A percentile compares a stretch with the other conserved stretches of the same genome.
Evolutionary conservation across 2,113 vertebrate genomes (phyloP).

Genomic region (Microcebus griseorufus): DNA sequence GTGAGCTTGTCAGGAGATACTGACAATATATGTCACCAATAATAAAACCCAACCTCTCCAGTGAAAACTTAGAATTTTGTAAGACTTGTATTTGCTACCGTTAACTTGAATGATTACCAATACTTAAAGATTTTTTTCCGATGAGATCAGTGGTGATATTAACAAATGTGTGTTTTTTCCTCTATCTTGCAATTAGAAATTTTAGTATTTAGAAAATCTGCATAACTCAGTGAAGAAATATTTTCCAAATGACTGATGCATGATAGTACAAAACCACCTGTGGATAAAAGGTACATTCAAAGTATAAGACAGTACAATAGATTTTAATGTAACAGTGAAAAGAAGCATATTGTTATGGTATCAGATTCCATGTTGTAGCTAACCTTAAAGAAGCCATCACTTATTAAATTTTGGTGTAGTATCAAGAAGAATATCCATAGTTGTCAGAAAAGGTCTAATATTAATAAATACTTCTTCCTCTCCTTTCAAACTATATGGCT

Average conservation of each 20-base stretch:
- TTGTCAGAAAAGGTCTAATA: neutral
- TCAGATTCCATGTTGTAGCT: neutral
- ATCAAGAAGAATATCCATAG: neutral
- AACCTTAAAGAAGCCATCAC: neutral
- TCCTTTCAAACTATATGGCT: neutral
- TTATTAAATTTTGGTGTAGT: neutral
- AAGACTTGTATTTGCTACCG: neutral
- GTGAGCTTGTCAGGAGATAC: neutral
- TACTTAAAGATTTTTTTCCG: neutral
- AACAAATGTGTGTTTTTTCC: neutral
- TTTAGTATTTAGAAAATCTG: neutral
- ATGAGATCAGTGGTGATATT: neutral
- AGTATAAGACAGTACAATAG: neutral
- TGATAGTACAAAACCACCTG: neutral
- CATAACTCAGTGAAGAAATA: neutral
- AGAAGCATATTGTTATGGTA: neutral
- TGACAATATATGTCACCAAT: neutral
- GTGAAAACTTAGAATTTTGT: neutral
- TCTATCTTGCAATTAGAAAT: neutral
- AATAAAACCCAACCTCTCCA: neutral
- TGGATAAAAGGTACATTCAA: neutral
- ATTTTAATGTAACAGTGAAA: neutral
- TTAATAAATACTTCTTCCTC: neutral
- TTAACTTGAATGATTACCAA: neutral
- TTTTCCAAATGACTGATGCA: neutral